Percentiles rank a stretch among this genome's conserved stretches.
phyloP scores from a whole-genome alignment of 2,113 vertebrate species.

The Hippopotamus amphibius region DNA sequence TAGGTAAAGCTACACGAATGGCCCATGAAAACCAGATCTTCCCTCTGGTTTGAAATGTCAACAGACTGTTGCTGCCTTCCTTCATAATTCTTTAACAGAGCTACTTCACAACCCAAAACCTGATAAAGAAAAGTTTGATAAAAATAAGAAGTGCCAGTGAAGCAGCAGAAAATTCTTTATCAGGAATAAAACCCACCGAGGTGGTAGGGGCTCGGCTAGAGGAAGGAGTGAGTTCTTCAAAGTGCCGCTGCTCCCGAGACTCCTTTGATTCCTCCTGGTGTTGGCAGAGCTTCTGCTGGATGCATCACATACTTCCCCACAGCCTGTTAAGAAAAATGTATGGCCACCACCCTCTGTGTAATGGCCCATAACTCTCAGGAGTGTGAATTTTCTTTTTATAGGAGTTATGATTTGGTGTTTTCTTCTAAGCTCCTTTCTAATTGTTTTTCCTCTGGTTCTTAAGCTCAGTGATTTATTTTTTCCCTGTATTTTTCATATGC shows the following conservation, averaged over 20 bases:
- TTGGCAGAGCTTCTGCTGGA: not conserved
- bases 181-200: not conserved
- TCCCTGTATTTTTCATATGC: not conserved
- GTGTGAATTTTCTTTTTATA: not conserved
- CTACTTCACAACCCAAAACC: not conserved
- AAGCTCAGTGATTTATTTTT: slow-evolving; percentile 15
- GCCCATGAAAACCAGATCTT: not conserved
- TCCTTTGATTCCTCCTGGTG: not conserved
- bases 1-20: not conserved
- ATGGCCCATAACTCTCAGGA: not conserved
- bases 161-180: not conserved
- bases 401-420: not conserved
- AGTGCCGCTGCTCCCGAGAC: not conserved
- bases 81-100: not conserved
- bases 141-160: not conserved
- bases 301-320: not conserved
- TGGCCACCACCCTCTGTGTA: not conserved
- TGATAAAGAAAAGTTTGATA: not conserved
- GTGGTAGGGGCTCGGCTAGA: not conserved
- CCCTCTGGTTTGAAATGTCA: not conserved
- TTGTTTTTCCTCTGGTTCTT: slow-evolving; percentile 5
- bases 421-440: not conserved
- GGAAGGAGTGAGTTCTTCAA: not conserved
- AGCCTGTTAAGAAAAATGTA: not conserved
- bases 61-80: not conserved